phyloP scores from a whole-genome alignment of 2,888 invertebrate genomes.

The Linnaemya tessellans region DNA sequence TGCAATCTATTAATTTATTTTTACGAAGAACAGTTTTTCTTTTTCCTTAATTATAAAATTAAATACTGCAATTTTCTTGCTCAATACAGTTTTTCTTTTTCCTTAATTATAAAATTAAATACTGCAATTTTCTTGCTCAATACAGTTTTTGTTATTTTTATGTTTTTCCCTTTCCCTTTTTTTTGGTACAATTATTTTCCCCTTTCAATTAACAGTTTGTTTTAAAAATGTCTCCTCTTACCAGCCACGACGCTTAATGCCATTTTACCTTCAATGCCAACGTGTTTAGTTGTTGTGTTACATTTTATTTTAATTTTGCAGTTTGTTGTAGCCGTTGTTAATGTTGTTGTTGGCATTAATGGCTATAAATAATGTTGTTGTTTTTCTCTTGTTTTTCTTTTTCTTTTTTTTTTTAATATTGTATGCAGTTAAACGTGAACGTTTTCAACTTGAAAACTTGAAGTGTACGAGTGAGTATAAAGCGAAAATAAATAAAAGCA shows the following conservation, averaged over 20 bases:
- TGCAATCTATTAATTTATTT: no score
- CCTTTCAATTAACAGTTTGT: background rate
- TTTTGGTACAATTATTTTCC: background rate
- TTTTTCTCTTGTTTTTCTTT: background rate
- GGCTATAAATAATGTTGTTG: constrained; percentile 50
- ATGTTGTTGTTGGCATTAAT: constrained; percentile 49
- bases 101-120: no score
- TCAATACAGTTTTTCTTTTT: no score
- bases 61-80: no score
- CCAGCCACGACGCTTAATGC: constrained; percentile 12
- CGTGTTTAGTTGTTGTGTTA: constrained; percentile 15
- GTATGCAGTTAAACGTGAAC: constrained; percentile 65
- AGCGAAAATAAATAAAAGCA: constrained; percentile 5
- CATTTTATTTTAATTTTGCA: constrained; percentile 39
- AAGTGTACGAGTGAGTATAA: constrained; percentile 49
- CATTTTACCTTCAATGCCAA: constrained; percentile 44
- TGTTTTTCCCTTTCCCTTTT: background rate
- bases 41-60: no score
- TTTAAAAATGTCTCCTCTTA: background rate
- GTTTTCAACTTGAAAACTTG: constrained; percentile 54
- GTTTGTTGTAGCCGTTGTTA: constrained; percentile 33
- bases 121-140: no score
- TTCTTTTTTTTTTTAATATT: background rate
- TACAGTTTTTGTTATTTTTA: no score
- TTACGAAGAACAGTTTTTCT: no score